Evolutionary conservation across 2,113 vertebrate species (phyloP).

Genomic region (Cisticola juncidis): DNA sequence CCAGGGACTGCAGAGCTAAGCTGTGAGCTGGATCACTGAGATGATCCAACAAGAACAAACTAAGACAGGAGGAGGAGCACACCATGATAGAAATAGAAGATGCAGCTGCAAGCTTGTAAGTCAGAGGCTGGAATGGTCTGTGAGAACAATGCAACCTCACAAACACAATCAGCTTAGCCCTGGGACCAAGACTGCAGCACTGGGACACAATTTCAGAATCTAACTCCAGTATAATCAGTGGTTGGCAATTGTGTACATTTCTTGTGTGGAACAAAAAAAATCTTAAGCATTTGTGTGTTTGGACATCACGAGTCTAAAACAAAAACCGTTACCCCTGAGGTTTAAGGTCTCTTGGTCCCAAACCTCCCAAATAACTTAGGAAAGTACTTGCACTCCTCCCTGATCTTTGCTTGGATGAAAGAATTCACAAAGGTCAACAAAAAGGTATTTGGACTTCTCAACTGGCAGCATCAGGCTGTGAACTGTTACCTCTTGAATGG

Average conservation of each 20-base stretch:
- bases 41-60: background rate
- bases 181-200: background rate
- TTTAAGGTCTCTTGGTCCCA: background rate
- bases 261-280: background rate
- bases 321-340: background rate
- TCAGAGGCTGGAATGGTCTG: background rate
- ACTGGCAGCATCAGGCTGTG: background rate
- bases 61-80: background rate
- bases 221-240: background rate
- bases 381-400: background rate
- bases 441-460: background rate
- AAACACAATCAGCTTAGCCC: background rate
- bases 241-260: background rate
- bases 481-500: constrained; percentile 90
- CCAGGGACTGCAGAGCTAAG: background rate
- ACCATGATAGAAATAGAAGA: background rate
- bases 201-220: background rate
- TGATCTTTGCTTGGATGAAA: background rate
- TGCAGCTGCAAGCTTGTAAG: background rate
- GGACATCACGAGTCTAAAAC: background rate
- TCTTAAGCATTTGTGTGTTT: background rate
- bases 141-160: background rate
- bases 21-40: background rate
- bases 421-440: background rate
- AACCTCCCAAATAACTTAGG: background rate